Evolutionary conservation across 2,113 vertebrate genomes (phyloP).

Genomic region (Perca flavescens): DNA sequence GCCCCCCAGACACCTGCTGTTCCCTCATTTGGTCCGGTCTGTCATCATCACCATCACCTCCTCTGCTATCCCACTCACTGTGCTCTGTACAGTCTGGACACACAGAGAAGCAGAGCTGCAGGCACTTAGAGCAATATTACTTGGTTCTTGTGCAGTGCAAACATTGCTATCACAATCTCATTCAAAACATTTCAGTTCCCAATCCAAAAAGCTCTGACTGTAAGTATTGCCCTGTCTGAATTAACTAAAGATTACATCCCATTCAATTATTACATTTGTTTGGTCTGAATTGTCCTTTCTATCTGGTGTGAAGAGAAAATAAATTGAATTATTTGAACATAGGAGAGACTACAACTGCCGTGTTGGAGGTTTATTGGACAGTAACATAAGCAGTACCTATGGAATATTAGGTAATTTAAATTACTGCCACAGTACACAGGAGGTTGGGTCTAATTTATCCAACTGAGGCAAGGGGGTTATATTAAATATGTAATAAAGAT

Average conservation of each 20-base stretch:
- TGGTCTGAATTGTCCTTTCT: neutral
- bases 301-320: neutral
- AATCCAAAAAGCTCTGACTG: neutral
- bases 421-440: neutral
- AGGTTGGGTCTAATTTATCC: neutral
- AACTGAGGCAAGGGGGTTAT: neutral
- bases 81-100: constrained; percentile 77
- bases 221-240: neutral
- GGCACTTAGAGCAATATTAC: constrained; percentile 1
- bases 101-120: constrained; percentile 43
- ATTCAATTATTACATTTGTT: constrained; percentile 6
- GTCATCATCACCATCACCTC: constrained; percentile 54
- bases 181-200: neutral
- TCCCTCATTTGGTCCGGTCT: constrained; percentile 35
- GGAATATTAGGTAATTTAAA: neutral
- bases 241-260: neutral
- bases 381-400: neutral
- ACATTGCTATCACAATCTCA: neutral
- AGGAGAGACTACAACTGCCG: neutral
- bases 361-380: neutral
- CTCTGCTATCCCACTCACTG: constrained; percentile 61
- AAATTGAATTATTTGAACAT: neutral
- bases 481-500: neutral
- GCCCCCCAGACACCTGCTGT: constrained; percentile 52
- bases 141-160: neutral